Evolutionary conservation across 37 sponge, comb jelly and placozoan genomes (phyloP).

Genomic region (Corticium candelabrum): DNA sequence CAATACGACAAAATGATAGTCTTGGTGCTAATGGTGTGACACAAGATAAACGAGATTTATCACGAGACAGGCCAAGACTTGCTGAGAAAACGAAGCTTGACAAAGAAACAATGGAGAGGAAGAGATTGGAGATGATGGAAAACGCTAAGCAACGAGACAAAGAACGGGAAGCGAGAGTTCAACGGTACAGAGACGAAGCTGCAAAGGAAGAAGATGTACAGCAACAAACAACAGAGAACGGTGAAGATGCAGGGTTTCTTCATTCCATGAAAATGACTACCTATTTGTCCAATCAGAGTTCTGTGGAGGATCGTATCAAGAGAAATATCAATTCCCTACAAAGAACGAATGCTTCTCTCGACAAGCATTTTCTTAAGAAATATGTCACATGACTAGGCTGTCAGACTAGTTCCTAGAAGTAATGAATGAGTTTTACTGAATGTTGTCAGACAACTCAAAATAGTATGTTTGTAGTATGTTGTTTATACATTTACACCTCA

Average conservation of each 20-base stretch:
- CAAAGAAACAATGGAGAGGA: conserved; percentile 46
- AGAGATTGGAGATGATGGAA: conserved; percentile 61
- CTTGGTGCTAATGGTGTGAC: too few relatives aligned
- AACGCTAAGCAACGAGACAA: conserved; percentile 43
- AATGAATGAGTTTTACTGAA: too few relatives aligned
- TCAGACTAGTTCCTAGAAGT: too few relatives aligned
- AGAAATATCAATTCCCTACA: conserved; percentile 60
- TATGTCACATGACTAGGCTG: too few relatives aligned
- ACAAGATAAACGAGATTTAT: too few relatives aligned
- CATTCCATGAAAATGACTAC: conserved; percentile 24
- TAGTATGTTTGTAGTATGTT: too few relatives aligned
- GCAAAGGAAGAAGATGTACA: background rate
- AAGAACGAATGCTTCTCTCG: conserved; percentile 51
- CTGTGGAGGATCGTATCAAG: conserved; percentile 61
- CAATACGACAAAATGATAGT: too few relatives aligned
- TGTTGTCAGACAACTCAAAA: too few relatives aligned
- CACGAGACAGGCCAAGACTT: too few relatives aligned
- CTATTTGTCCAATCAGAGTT: conserved; percentile 39
- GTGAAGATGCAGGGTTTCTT: conserved; percentile 5
- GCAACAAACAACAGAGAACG: background rate
- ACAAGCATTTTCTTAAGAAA: conserved; percentile 38
- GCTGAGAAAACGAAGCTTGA: too few relatives aligned
- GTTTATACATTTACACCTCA: too few relatives aligned
- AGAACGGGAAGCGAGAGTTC: conserved; percentile 44
- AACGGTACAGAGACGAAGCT: conserved; percentile 16